A percentile compares a stretch with the other conserved stretches of the same genome.
These are phyloP conservation scores for Harpalus rubripes DNA, from an alignment of 2,888 invertebrate genomes.

Conservation along the genomic window DNA sequence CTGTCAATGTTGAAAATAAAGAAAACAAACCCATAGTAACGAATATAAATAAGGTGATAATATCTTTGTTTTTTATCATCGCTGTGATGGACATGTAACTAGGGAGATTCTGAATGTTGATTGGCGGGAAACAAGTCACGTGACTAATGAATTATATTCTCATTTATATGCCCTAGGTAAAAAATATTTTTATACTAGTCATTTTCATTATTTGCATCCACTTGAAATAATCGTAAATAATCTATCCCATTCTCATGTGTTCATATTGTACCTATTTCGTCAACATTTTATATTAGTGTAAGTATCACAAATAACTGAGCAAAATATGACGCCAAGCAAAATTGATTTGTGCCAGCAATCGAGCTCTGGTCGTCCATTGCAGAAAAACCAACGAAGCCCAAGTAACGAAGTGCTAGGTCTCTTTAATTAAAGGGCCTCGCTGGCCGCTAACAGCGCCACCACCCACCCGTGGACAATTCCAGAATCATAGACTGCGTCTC, in stretches of 20 bases:
- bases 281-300: conserved; percentile 10
- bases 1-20: no score
- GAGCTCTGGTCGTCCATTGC: conserved; percentile 27
- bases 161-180: no score
- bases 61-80: no score
- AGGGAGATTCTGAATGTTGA: no score
- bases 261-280: neutral
- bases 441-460: conserved; percentile 20
- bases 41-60: no score
- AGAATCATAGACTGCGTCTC: conserved; percentile 35
- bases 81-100: no score
- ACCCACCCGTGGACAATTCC: conserved; percentile 13
- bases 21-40: no score
- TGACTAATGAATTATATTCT: no score
- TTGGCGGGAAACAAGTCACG: no score
- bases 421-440: conserved; percentile 53
- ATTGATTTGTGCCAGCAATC: conserved; percentile 58
- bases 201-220: no score
- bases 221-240: neutral
- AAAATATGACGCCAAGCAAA: conserved; percentile 47
- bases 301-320: conserved; percentile 16
- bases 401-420: conserved; percentile 58
- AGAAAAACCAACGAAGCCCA: conserved; percentile 60
- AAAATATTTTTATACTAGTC: no score
- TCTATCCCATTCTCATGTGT: neutral